Evolutionary conservation across 2,888 invertebrate species (phyloP).

Genomic region (Tachina grossa): DNA sequence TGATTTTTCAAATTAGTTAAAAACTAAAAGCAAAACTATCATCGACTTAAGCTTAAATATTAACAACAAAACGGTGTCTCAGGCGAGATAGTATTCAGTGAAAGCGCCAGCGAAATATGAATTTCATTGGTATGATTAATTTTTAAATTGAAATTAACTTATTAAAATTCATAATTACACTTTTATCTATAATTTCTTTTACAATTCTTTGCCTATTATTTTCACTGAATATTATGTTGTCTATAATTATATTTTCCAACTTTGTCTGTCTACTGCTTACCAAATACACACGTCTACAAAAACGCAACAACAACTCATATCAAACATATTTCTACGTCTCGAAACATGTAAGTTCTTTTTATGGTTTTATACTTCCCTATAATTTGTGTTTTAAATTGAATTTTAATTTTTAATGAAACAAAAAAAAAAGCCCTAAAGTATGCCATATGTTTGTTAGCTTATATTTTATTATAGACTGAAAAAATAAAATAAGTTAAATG

Average conservation of each 20-base stretch:
- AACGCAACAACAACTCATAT: slow-evolving; percentile 28
- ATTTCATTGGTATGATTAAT: slow-evolving; percentile 83
- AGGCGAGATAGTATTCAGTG: slow-evolving; percentile 83
- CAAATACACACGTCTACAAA: slow-evolving; percentile 27
- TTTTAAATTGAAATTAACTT: slow-evolving; percentile 22
- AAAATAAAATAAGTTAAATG: background rate
- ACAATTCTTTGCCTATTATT: slow-evolving; percentile 24
- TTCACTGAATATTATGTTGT: slow-evolving; percentile 68
- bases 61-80: slow-evolving; percentile 78
- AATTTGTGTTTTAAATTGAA: background rate
- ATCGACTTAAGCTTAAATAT: slow-evolving; percentile 39
- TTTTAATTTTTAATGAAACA: slow-evolving; percentile 4
- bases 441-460: slow-evolving; percentile 62
- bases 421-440: slow-evolving; percentile 41
- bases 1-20: slow-evolving; percentile 51
- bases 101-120: slow-evolving; percentile 83
- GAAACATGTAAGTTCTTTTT: slow-evolving; percentile 65
- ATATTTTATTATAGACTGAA: slow-evolving; percentile 20
- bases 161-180: slow-evolving; percentile 7
- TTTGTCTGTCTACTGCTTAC: slow-evolving; percentile 20
- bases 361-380: background rate
- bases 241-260: slow-evolving; percentile 49
- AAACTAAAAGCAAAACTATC: slow-evolving; percentile 37
- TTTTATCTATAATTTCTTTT: slow-evolving; percentile 18
- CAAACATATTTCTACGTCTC: slow-evolving; percentile 40